Conservation (phyloP, 2,113 vertebrate species). For the Nothocercus nigrocapillus region DNA sequence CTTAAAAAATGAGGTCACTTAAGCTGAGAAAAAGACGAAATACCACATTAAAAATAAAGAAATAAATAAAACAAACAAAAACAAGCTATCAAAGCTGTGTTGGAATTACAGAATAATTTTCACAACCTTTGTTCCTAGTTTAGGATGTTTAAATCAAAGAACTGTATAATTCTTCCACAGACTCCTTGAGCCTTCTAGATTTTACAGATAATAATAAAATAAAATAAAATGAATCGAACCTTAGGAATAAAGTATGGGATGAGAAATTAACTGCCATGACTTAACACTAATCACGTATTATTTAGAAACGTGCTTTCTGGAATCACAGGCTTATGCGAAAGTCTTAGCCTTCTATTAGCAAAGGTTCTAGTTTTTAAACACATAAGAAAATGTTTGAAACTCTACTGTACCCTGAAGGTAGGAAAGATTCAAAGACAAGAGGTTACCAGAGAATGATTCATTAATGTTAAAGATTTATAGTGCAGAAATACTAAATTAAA, state of each 20-base stretch:
- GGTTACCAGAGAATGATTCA: not conserved
- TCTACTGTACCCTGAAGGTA: not conserved
- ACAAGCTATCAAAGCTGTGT: not conserved
- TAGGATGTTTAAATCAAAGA: not conserved
- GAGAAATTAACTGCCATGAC: not conserved
- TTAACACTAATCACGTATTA: not conserved
- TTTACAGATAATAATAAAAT: not conserved
- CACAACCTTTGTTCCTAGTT: not conserved
- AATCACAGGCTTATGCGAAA: not conserved
- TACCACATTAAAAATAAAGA: not conserved
- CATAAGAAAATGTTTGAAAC: not conserved
- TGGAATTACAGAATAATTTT: not conserved
- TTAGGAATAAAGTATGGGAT: not conserved
- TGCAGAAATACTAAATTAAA: not conserved
- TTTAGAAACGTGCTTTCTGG: not conserved
- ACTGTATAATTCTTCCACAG: not conserved
- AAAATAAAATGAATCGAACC: not conserved
- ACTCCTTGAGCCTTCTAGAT: not conserved
- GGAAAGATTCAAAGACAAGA: not conserved
- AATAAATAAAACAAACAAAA: not conserved
- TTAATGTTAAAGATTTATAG: not conserved
- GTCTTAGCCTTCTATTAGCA: not conserved
- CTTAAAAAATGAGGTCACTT: not conserved
- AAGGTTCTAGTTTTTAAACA: not conserved
- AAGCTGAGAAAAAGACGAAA: not conserved